A percentile compares a stretch with the other conserved stretches of the same genome.
Conservation (phyloP, 2,797 vertebrate genomes). For the Eidolon dupreanum region DNA sequence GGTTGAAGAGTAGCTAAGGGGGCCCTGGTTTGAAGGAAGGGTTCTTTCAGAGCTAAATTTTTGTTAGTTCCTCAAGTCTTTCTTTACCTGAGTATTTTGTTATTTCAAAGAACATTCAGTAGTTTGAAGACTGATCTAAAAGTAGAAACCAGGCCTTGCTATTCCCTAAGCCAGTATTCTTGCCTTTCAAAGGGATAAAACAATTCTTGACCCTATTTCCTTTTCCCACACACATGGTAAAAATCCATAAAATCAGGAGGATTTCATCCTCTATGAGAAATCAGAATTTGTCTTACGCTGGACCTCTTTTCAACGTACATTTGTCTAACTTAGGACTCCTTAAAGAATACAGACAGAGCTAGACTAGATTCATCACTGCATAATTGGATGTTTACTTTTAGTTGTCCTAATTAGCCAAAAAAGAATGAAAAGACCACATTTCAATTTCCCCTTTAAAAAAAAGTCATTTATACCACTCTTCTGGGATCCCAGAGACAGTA, state of each 20-base stretch:
- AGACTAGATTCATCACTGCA: background rate
- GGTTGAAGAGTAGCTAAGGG: background rate
- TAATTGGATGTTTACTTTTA: conserved; percentile 46
- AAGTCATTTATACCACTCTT: background rate
- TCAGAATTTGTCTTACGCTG: background rate
- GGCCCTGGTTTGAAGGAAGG: background rate
- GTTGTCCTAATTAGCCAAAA: background rate
- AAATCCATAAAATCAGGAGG: background rate
- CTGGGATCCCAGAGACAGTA: background rate
- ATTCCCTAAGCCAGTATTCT: background rate
- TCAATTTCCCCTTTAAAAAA: background rate
- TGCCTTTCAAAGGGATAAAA: conserved; percentile 1
- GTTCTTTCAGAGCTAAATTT: background rate
- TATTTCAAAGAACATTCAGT: conserved; percentile 31
- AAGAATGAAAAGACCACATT: background rate
- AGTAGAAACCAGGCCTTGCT: conserved; percentile 60
- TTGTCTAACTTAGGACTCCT: background rate
- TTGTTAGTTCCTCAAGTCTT: background rate
- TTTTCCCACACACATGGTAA: background rate
- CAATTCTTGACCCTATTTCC: conserved; percentile 21
- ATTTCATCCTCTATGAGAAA: background rate
- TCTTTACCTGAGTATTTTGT: background rate
- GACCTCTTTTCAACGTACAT: background rate
- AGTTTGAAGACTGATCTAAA: conserved; percentile 42
- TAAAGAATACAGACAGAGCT: background rate